Percentiles rank a stretch among this genome's conserved stretches.
These are phyloP conservation scores for Galerucella calmariensis DNA, from an alignment of 2,888 invertebrate species.

Conservation along the genomic window DNA sequence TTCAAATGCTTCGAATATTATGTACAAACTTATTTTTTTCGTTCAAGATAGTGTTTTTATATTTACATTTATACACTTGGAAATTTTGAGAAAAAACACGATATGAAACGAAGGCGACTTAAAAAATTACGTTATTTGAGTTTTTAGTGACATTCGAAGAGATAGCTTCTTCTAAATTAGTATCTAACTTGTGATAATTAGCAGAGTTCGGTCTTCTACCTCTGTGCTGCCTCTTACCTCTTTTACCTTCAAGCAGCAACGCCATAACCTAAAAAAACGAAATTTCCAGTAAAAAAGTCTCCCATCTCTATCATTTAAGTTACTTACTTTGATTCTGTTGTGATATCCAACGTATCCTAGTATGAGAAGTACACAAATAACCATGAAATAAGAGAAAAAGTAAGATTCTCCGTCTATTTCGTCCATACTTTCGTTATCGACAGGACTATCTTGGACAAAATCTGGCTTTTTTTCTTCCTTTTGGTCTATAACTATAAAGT, in stretches of 20 bases:
- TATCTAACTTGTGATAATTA: conserved; percentile 74
- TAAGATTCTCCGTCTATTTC: conserved; percentile 70
- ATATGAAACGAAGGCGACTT: conserved; percentile 41
- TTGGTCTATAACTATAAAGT: conserved; percentile 15
- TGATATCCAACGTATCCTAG: conserved; percentile 72
- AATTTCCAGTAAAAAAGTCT: not conserved
- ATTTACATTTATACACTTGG: conserved; percentile 44
- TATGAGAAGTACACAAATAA: conserved; percentile 71
- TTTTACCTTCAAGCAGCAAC: conserved; percentile 72
- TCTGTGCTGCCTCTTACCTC: conserved; percentile 62
- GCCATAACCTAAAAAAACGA: conserved; percentile 69
- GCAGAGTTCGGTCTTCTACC: conserved; percentile 72
- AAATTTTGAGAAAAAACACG: conserved; percentile 34
- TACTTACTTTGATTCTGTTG: conserved; percentile 74
- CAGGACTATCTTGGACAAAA: conserved; percentile 41
- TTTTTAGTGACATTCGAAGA: conserved; percentile 70
- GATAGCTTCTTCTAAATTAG: conserved; percentile 75
- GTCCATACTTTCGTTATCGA: conserved; percentile 46
- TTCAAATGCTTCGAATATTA: not conserved
- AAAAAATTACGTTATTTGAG: conserved; percentile 70
- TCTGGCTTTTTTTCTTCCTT: conserved; percentile 41
- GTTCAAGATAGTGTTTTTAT: conserved; percentile 5
- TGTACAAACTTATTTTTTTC: conserved; percentile 9
- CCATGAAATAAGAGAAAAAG: conserved; percentile 76
- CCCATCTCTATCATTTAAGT: not conserved